phyloP scores from a whole-genome alignment of 2,113 vertebrate genomes.

The Accipiter virgatus region DNA sequence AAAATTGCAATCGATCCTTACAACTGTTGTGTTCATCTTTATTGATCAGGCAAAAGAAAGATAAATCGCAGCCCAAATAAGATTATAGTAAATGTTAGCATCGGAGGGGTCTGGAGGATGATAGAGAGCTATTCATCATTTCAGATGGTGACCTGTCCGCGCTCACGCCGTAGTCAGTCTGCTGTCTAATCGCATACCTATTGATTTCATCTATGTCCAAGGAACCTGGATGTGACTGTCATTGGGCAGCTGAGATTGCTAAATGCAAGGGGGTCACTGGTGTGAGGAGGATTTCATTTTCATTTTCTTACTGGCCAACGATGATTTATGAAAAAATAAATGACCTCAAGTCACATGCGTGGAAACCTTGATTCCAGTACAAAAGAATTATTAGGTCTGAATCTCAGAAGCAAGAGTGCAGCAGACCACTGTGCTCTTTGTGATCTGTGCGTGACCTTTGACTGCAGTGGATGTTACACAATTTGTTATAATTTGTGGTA shows the following conservation, averaged over 20 bases:
- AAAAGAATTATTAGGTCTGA: neutral
- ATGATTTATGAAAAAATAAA: conserved; percentile 70
- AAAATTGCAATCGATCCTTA: conserved; percentile 83
- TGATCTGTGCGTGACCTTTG: conserved; percentile 11
- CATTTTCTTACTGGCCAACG: conserved; percentile 39
- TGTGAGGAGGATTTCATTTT: conserved; percentile 65
- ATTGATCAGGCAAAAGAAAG: conserved; percentile 82
- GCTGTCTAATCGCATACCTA: conserved; percentile 67
- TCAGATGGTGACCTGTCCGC: conserved; percentile 58
- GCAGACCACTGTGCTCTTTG: neutral
- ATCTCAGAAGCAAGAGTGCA: neutral
- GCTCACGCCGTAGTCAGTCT: neutral
- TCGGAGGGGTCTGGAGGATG: conserved; percentile 56
- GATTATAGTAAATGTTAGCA: conserved; percentile 74
- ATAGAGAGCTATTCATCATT: conserved; percentile 78
- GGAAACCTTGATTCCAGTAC: neutral
- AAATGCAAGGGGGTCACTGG: conserved; percentile 20
- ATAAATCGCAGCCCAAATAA: conserved; percentile 79
- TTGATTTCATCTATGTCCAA: conserved; percentile 63
- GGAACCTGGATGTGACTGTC: conserved; percentile 54
- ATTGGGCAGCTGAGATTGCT: conserved; percentile 59
- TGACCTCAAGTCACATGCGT: neutral
- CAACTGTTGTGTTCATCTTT: conserved; percentile 84
- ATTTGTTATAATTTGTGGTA: conserved; percentile 50
- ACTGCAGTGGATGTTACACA: neutral